Evolutionary conservation across 1,140 invertebrate genomes (phyloP), one percentile per base, ranked within the genome.

Genomic region (Probaryconus sp.): DNA sequence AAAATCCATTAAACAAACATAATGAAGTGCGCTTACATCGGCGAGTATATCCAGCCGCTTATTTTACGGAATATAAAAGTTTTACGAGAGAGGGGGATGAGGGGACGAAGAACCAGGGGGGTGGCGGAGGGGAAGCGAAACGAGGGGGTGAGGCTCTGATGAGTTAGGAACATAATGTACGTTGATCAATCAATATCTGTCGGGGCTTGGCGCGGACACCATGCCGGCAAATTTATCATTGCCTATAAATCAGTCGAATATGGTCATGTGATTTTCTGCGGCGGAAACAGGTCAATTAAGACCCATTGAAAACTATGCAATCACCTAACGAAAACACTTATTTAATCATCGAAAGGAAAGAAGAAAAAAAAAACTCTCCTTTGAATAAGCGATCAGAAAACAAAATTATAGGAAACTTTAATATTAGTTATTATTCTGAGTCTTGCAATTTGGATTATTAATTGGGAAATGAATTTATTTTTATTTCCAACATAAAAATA

Each of bases 151-250:
- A 51, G 50, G 68, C 45, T 60, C 61, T 67, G 79, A 73, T 78
- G 68, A 78, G 73, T 63, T 56, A 56, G 31, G 55, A 61, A 58
- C 50, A 69, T 81, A 81, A 79, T 82, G 69, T 37, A 63, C 50
- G 33, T 79, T 77, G 72, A 81, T 80, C 74, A 74, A 82, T 82
- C 79, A 79, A 81, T 79, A 77, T 61, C 70, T 76, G 76, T 79
- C 77, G 43, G 47, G 50, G 50, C 67, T 63, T 45, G 33, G 55
- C 31, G 65, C 31, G 71, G 51, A 31, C 40, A 51, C 51, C 20
- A 30, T 33, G 43, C 10, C 42, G 35, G 35, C 37, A 64, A 79
- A 80, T 81, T 80, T 79, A 81, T 79, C 73, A 37, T 14, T 60
- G 50, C 38, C 65, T 64, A 80, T 81, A 81, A 81, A 80, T 81